Evolutionary conservation across 2,113 vertebrate species (phyloP).

Genomic region (Meles meles): DNA sequence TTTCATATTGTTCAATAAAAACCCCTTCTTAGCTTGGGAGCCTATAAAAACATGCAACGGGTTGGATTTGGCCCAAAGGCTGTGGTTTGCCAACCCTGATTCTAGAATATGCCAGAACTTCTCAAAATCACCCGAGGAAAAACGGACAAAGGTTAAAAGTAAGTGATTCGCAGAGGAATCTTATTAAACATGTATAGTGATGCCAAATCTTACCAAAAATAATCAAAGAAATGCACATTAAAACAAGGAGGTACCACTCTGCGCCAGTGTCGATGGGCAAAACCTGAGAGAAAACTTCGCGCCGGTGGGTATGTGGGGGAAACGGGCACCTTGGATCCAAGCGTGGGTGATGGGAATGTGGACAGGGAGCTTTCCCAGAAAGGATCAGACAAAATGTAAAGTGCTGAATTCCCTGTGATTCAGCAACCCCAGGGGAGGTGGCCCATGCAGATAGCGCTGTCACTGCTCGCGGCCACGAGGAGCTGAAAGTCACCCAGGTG

Average conservation of each 20-base stretch:
- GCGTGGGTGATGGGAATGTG: background rate
- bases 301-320: background rate
- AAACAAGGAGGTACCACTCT: background rate
- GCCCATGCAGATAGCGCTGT: rapidly evolving
- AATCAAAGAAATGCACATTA: background rate
- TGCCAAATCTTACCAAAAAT: background rate
- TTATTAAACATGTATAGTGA: background rate
- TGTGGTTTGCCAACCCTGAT: background rate
- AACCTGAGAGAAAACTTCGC: background rate
- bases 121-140: background rate
- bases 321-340: background rate
- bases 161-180: background rate
- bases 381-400: background rate
- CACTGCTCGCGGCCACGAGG: background rate
- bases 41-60: background rate
- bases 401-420: background rate
- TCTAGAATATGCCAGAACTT: background rate
- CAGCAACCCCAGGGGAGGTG: background rate
- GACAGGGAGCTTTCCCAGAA: background rate
- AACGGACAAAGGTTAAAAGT: background rate
- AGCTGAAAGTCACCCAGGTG: background rate
- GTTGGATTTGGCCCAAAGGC: background rate
- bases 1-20: background rate
- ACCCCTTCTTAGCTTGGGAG: background rate
- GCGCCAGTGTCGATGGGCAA: background rate